Percentiles rank a stretch among this genome's conserved stretches.
phyloP scores from a whole-genome alignment of 2,797 vertebrate species.

The Sebastes ruberrimus region DNA sequence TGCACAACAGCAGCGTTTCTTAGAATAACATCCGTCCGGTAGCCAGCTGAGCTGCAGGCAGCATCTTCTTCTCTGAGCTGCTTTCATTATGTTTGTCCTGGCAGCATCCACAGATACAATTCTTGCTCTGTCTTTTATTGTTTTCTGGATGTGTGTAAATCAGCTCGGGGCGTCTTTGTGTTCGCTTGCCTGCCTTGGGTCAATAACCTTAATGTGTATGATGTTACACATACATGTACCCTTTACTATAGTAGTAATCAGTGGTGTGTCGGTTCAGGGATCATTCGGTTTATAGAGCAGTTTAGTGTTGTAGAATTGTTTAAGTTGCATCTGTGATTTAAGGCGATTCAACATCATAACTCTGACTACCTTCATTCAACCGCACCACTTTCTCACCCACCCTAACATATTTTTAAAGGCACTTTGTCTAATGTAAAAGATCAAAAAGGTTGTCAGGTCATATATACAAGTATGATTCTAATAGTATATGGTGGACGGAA shows the following conservation, averaged over 20 bases:
- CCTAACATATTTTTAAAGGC: no score
- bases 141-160: slow-evolving; percentile 32
- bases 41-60: slow-evolving; percentile 37
- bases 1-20: slow-evolving; percentile 28
- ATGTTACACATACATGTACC: neutral
- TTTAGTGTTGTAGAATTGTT: neutral
- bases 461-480: no score
- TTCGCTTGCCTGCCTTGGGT: neutral
- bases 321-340: neutral
- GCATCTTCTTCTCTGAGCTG: slow-evolving; percentile 16
- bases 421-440: no score
- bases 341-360: neutral
- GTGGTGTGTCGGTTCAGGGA: no score
- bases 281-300: neutral
- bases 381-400: no score
- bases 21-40: slow-evolving; percentile 36
- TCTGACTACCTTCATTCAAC: neutral
- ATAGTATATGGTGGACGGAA: no score
- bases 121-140: slow-evolving; percentile 15
- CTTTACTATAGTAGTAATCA: neutral
- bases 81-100: slow-evolving; percentile 43
- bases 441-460: no score
- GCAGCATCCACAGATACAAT: slow-evolving; percentile 34
- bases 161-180: neutral
- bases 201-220: neutral